Conservation (phyloP, 2,113 vertebrate genomes). For the Piprites chloris region DNA sequence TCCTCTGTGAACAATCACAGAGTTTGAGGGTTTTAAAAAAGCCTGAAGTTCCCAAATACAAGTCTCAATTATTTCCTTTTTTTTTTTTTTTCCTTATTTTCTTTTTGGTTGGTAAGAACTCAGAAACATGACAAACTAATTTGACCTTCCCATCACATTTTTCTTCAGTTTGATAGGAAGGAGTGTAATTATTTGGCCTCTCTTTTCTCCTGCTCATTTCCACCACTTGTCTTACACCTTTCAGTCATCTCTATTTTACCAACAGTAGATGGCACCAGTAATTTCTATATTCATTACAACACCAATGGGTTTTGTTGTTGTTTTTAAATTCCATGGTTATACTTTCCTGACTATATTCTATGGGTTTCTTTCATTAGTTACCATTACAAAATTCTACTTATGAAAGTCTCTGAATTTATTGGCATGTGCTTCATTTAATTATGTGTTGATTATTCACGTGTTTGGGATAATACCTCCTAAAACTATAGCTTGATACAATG, state of each 20-base stretch:
- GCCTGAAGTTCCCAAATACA: neutral
- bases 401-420: constrained; percentile 56
- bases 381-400: constrained; percentile 37
- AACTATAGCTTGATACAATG: constrained; percentile 65
- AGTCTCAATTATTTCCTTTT: neutral
- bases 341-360: neutral
- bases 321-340: neutral
- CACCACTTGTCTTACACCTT: neutral
- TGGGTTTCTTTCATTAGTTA: neutral
- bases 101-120: neutral
- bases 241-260: neutral
- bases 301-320: neutral
- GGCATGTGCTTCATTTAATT: constrained; percentile 45
- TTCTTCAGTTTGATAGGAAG: neutral
- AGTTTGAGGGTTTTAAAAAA: neutral
- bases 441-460: constrained; percentile 48
- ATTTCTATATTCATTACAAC: constrained; percentile 28
- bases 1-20: neutral
- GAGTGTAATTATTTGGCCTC: neutral
- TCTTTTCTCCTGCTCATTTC: neutral
- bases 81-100: neutral
- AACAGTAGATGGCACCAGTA: constrained; percentile 66
- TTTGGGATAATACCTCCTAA: constrained; percentile 54
- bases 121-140: neutral
- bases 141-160: neutral